Evolutionary conservation across 1,140 invertebrate species (phyloP), one percentile per base, ranked within the genome.

Genomic region (Hylyphantes graminicola): DNA sequence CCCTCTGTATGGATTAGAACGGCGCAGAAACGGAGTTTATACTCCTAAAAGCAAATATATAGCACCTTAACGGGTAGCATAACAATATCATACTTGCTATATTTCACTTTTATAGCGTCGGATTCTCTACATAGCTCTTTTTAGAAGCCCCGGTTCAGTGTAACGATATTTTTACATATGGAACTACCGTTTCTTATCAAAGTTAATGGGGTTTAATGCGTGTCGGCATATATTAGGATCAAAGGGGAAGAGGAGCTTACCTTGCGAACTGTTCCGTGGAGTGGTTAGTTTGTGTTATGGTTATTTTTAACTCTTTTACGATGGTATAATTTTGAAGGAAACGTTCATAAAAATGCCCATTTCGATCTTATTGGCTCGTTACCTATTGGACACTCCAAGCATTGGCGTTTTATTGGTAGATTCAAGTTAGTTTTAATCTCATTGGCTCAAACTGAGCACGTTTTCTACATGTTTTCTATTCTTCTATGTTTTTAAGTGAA

Each of bases 11-110:
- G 65, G 77, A 80, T 80, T 80, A 80, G 48, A 70, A 54, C 65
- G 54, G 48, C 68, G 68, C 48, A 21, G 13, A 64, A 78, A 51
- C 48, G 50, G 13, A 50, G 64, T 35, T 13, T 67, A 65, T 53
- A 80, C 65, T 57, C 19, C 54, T 80, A 80, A 80, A 80, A 80
- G 77, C 77, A 80, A 80, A 80, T 70, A 80, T 80, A 68, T 70
- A 67, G 77, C 77, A 70, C 59, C 77, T 70, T 80, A 80, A 80
- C 77, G 77, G 64, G 64, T 35, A 57, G 65, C 35, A 70, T 80
- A 80, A 80, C 65, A 80, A 80, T 80, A 80, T 80, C 77, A 59
- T 80, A 70, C 77, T 67, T 80, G 64, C 64, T 67, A 80, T 80
- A 80, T 80, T 80, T 80, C 77, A 80, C 77, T 80, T 80, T 80